A percentile compares a stretch with the other conserved stretches of the same genome.
Evolutionary conservation across 2,797 vertebrate genomes (phyloP).

Genomic region (Girardinus metallicus): DNA sequence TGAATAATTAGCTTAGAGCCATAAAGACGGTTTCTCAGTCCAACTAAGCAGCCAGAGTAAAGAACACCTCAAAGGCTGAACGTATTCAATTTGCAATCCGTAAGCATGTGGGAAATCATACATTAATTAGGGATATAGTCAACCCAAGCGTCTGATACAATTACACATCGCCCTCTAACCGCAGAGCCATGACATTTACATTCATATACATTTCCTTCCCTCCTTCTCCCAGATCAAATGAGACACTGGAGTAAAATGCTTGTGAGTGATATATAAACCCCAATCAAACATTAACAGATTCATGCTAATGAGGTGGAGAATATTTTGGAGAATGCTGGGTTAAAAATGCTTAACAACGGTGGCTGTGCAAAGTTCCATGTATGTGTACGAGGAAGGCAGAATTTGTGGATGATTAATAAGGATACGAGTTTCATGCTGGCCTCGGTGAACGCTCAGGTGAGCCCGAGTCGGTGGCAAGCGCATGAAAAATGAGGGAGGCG

Average conservation of each 20-base stretch:
- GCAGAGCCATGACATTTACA: slow-evolving; percentile 6
- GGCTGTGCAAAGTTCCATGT: neutral
- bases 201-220: slow-evolving; percentile 20
- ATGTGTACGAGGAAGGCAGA: neutral
- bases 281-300: slow-evolving; percentile 51
- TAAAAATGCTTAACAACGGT: neutral
- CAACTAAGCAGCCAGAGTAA: slow-evolving; percentile 54
- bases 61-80: slow-evolving; percentile 68
- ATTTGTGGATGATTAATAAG: slow-evolving; percentile 32
- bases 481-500: slow-evolving; percentile 34
- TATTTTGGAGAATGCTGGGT: neutral
- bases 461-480: slow-evolving; percentile 22
- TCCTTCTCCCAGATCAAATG: slow-evolving; percentile 50
- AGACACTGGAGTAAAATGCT: slow-evolving; percentile 15
- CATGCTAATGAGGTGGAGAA: slow-evolving; percentile 44
- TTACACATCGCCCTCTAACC: slow-evolving; percentile 47
- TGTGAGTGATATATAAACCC: slow-evolving; percentile 38
- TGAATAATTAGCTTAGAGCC: slow-evolving; percentile 72
- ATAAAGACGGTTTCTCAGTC: slow-evolving; percentile 58
- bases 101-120: slow-evolving; percentile 69
- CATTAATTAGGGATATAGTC: slow-evolving; percentile 65
- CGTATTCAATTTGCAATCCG: slow-evolving; percentile 66
- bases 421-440: slow-evolving; percentile 2
- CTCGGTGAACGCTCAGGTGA: slow-evolving; percentile 27
- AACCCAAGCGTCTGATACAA: slow-evolving; percentile 44